Conservation (phyloP, 2,113 vertebrate genomes). For the Passerina amoena region DNA sequence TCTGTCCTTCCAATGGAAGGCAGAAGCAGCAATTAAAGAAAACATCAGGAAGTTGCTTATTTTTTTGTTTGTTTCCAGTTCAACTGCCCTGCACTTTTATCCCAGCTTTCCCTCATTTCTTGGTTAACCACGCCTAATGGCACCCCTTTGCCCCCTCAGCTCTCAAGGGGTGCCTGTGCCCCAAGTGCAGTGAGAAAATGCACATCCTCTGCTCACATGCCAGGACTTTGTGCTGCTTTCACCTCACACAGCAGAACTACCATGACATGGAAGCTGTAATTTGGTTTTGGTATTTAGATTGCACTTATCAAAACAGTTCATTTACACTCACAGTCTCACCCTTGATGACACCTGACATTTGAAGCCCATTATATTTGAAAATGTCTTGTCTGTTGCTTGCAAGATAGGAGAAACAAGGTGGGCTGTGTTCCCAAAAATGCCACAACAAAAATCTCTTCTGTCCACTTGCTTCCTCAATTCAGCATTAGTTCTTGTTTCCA, state of each 20-base stretch:
- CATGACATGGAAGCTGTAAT: background rate
- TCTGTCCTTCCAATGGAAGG: background rate
- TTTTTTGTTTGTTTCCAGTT: background rate
- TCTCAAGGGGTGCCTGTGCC: background rate
- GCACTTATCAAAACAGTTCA: background rate
- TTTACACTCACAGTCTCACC: constrained; percentile 11
- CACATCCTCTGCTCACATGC: background rate
- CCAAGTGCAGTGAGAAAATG: background rate
- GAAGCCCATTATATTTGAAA: background rate
- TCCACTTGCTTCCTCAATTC: background rate
- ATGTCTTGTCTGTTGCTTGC: background rate
- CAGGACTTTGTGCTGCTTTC: background rate
- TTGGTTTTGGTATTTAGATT: background rate
- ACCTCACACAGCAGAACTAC: background rate
- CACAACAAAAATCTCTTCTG: background rate
- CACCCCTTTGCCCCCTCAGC: background rate
- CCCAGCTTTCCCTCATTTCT: background rate
- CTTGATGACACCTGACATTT: background rate
- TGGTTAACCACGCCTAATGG: background rate
- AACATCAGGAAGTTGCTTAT: background rate
- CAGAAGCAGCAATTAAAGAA: background rate
- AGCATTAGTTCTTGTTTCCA: background rate
- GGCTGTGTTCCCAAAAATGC: background rate
- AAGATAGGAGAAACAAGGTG: background rate
- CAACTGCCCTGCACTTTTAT: background rate